These are phyloP conservation scores for Temnothorax rugatulus DNA, from an alignment of 2,888 invertebrate genomes.

Conservation along the genomic window DNA sequence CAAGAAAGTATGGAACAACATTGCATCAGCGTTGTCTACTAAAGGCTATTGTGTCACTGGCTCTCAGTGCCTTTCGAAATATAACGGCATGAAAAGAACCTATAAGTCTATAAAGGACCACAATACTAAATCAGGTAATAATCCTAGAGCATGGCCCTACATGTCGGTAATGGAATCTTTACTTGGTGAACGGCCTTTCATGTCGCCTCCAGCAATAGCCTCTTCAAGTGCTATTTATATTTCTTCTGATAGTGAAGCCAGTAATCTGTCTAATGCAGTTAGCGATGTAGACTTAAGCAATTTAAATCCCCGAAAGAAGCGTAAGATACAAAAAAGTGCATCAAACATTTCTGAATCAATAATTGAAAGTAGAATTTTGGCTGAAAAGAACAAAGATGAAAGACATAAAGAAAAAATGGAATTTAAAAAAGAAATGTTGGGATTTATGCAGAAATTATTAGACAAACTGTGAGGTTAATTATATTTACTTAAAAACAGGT, in stretches of 20 bases:
- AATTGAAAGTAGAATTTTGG: too few relatives aligned
- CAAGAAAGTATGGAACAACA: slow-evolving; percentile 9
- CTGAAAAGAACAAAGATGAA: too few relatives aligned
- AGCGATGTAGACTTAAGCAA: background rate
- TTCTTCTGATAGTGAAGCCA: background rate
- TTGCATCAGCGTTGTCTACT: background rate
- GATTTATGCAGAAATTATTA: too few relatives aligned
- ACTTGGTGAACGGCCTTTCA: slow-evolving; percentile 8
- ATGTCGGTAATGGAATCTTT: background rate
- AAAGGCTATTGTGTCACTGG: slow-evolving; percentile 8
- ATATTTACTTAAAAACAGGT: too few relatives aligned
- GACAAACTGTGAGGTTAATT: too few relatives aligned
- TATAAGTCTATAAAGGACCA: slow-evolving; percentile 22
- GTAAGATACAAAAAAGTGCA: too few relatives aligned
- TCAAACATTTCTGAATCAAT: too few relatives aligned
- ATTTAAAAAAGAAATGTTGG: too few relatives aligned
- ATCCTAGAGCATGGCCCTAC: background rate
- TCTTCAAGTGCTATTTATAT: background rate
- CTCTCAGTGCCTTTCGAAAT: background rate
- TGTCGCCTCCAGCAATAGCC: background rate
- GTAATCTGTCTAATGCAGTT: background rate
- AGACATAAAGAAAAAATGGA: too few relatives aligned
- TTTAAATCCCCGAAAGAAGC: background rate
- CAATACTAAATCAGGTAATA: background rate
- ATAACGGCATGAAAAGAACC: background rate